Conservation (phyloP, 2,888 invertebrate genomes). For the Conomelus anceps region DNA sequence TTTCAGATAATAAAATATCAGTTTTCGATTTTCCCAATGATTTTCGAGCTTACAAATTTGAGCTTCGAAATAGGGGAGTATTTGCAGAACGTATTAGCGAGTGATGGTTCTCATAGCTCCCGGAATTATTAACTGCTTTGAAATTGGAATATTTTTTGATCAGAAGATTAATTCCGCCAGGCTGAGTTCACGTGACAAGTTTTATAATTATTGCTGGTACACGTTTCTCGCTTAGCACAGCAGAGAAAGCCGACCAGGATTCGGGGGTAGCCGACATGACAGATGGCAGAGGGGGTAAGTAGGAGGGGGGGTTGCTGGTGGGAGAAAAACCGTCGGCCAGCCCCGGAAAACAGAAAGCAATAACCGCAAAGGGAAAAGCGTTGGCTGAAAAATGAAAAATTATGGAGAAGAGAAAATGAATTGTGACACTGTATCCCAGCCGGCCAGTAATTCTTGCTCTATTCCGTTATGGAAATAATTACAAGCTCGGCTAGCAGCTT, state of each 20-base stretch:
- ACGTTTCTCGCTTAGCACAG: background rate
- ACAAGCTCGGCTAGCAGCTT: background rate
- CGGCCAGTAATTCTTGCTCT: background rate
- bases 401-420: background rate
- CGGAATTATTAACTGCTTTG: background rate
- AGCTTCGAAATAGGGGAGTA: background rate
- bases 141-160: background rate
- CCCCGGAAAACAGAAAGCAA: background rate
- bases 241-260: background rate
- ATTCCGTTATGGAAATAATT: background rate
- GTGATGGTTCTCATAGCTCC: background rate
- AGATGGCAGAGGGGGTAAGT: background rate
- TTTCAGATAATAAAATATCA: background rate
- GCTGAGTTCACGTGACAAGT: background rate
- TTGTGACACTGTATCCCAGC: background rate
- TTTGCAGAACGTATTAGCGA: background rate
- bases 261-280: background rate
- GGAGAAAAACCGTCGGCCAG: background rate
- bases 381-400: background rate
- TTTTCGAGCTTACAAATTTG: background rate
- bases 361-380: background rate
- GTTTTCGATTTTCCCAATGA: too few relatives aligned
- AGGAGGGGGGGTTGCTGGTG: background rate
- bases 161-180: background rate
- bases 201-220: background rate